Evolutionary conservation across 2,888 invertebrate species (phyloP).

Genomic region (Eilema depressum): DNA sequence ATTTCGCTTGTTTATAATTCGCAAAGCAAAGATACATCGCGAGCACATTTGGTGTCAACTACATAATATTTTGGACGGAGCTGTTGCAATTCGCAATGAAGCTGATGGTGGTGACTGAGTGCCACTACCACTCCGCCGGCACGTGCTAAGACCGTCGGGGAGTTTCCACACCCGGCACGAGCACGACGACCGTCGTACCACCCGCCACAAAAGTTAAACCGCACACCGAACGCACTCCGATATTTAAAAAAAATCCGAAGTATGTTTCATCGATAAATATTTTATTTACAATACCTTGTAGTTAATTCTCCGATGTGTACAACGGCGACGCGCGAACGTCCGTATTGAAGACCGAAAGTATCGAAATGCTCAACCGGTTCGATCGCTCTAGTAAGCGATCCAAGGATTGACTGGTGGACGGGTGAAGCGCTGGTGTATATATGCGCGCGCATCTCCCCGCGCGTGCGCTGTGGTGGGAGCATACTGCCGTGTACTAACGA

Average conservation of each 20-base stretch:
- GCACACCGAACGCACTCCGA: slow-evolving; percentile 48
- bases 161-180: slow-evolving; percentile 66
- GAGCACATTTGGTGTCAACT: slow-evolving; percentile 53
- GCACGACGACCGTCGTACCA: slow-evolving; percentile 41
- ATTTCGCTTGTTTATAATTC: slow-evolving; percentile 59
- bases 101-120: slow-evolving; percentile 52
- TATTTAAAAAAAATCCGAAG: slow-evolving; percentile 29
- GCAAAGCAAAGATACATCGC: slow-evolving; percentile 61
- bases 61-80: slow-evolving; percentile 55
- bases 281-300: slow-evolving; percentile 65
- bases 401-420: slow-evolving; percentile 78
- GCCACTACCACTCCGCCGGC: slow-evolving; percentile 55
- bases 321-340: slow-evolving; percentile 63
- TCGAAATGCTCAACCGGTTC: slow-evolving; percentile 54
- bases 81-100: slow-evolving; percentile 72
- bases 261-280: slow-evolving; percentile 33
- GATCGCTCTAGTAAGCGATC: slow-evolving; percentile 66
- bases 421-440: slow-evolving; percentile 72
- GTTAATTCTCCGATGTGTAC: slow-evolving; percentile 52
- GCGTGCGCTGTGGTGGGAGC: slow-evolving; percentile 78
- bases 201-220: slow-evolving; percentile 47
- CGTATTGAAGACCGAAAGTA: slow-evolving; percentile 56
- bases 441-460: slow-evolving; percentile 83
- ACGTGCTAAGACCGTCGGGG: slow-evolving; percentile 65
- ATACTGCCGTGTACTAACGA: slow-evolving; percentile 50